Conservation (phyloP, 2,113 vertebrate species). For the Ameiurus melas region DNA sequence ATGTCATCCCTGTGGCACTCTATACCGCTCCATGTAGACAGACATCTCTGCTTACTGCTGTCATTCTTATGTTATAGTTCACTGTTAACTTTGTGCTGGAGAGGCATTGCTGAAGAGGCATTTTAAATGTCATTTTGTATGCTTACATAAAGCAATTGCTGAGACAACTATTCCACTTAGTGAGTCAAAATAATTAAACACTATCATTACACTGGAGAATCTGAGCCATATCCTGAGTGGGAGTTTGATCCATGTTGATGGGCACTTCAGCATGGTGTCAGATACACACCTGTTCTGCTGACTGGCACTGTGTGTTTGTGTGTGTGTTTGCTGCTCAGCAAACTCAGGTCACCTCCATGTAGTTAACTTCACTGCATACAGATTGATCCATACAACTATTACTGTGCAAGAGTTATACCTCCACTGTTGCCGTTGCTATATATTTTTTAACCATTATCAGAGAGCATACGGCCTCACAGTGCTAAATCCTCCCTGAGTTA, state of each 20-base stretch:
- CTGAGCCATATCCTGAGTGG: conserved; percentile 38
- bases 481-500: conserved; percentile 62
- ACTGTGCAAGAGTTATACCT: conserved; percentile 40
- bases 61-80: neutral
- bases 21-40: conserved; percentile 30
- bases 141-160: conserved; percentile 41
- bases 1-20: too few species aligned
- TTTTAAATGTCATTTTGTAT: conserved; percentile 45
- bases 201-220: conserved; percentile 43
- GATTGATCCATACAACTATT: conserved; percentile 47
- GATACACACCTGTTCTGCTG: conserved; percentile 53
- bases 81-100: neutral
- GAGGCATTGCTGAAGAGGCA: conserved; percentile 18
- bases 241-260: conserved; percentile 55
- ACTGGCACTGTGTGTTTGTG: conserved; percentile 50
- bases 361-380: conserved; percentile 48
- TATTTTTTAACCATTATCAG: conserved; percentile 61
- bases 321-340: conserved; percentile 33
- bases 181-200: conserved; percentile 38
- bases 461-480: conserved; percentile 62
- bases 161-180: conserved; percentile 27
- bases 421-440: conserved; percentile 32
- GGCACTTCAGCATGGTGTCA: conserved; percentile 44
- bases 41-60: conserved; percentile 34
- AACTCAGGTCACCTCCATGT: conserved; percentile 52